Evolutionary conservation across 2,888 invertebrate species (phyloP).

Genomic region (Lamellibrachia satsuma): DNA sequence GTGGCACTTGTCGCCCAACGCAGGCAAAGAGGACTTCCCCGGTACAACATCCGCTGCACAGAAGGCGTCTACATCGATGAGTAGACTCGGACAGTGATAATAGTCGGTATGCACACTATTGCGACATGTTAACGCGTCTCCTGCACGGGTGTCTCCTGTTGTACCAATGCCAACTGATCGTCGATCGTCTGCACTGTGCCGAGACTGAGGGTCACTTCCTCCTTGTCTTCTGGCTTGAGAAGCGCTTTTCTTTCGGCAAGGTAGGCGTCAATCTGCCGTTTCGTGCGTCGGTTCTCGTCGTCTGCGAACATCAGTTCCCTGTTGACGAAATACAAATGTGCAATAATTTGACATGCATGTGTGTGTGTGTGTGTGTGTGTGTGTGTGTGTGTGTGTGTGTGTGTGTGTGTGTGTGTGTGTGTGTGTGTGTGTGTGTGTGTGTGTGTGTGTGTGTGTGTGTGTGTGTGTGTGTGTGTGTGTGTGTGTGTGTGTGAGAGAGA

Average conservation of each 20-base stretch:
- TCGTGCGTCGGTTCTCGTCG: not conserved
- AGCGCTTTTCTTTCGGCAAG: not conserved
- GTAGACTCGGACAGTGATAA: not conserved
- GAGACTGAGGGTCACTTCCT: conserved; percentile 9
- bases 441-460: not conserved
- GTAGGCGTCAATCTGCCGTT: conserved; percentile 17
- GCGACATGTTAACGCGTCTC: not conserved
- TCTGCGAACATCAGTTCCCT: conserved; percentile 25
- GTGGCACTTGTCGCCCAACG: too few species aligned
- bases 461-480: too few species aligned
- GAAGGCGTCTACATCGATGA: not conserved
- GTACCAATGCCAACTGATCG: conserved; percentile 18
- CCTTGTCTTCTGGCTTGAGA: not conserved
- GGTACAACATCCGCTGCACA: not conserved
- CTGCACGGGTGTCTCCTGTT: not conserved
- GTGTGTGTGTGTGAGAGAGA: too few species aligned
- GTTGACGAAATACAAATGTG: not conserved
- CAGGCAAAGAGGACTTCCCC: too few species aligned
- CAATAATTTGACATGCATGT: not conserved
- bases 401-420: not conserved
- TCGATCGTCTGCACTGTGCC: conserved; percentile 19
- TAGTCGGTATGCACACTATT: not conserved
- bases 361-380: not conserved
- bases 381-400: not conserved
- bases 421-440: not conserved